Evolutionary conservation across 1,140 invertebrate genomes (phyloP), one percentile per base, ranked within the genome.

Genomic region (Sesamia nonagrioides): DNA sequence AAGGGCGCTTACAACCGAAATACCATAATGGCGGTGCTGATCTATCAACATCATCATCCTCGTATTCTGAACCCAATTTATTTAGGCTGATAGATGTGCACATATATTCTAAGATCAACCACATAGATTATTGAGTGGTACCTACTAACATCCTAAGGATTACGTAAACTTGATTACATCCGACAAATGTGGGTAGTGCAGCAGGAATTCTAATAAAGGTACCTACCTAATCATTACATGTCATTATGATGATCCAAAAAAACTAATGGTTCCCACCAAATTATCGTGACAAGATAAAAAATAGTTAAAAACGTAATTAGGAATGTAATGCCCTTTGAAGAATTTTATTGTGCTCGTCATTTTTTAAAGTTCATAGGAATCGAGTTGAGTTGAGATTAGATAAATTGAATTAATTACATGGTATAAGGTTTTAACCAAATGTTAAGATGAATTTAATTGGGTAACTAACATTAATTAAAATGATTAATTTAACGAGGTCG

Each of bases 231-330:
- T 84, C 78, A 80, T 85, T 83, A 80, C 74, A 77, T 82, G 82
- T 84, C 79, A 79, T 80, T 82, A 86, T 82, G 69, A 81, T 78
- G 75, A 71, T 33, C 60, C 40, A 48, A 83, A 80, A 81, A 82
- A 78, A 82, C 74, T 27, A 52, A 48, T 80, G 78, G 52, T 79
- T 79, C 74, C 76, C 77, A 75, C 61, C 58, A 71, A 66, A 54
- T 21, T 75, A 77, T 79, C 79, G 78, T 80, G 78, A 81, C 52
- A 66, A 37, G 77, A 66, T 27, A 77, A 77, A 69, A 69, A 83
- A 78, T 75, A 75, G 54, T 75, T 45, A 37, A 81, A 79, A 40
- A 78, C 42, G 78, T 81, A 78, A 81, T 83, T 83, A 76, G 52
- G 45, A 76, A 80, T 66, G 52, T 77, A 77, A 76, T 76, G 79